phyloP scores from a whole-genome alignment of 53 echinoderm and acorn worm species.

The Hippasteria phrygiana region DNA sequence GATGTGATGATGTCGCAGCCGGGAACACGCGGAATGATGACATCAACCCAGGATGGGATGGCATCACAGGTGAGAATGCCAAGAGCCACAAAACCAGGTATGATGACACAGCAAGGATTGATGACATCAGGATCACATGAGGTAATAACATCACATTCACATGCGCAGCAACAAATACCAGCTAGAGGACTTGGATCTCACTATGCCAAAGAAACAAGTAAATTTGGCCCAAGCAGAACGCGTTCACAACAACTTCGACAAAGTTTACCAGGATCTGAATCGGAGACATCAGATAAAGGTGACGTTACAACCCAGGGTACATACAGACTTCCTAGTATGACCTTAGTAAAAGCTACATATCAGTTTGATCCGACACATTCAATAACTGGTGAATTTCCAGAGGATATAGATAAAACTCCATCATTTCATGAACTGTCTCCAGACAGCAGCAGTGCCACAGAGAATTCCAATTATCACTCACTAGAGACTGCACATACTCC shows the following conservation, averaged over 20 bases:
- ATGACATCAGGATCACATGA: neutral
- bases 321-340: conserved; percentile 28
- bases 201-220: too few relatives aligned
- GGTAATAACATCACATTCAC: neutral
- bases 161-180: neutral
- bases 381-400: neutral
- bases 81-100: too few relatives aligned
- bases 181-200: neutral
- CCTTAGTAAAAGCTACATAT: neutral
- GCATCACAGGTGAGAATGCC: too few relatives aligned
- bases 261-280: neutral
- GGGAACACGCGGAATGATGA: neutral
- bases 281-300: neutral
- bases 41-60: neutral
- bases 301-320: neutral
- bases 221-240: neutral
- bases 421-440: conserved; percentile 44
- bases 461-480: neutral
- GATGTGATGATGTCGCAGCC: neutral
- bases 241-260: neutral
- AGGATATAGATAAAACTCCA: neutral
- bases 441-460: conserved; percentile 14
- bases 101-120: too few relatives aligned
- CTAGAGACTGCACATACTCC: neutral
- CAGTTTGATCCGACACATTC: neutral